A percentile compares a stretch with the other conserved stretches of the same genome.
These are phyloP conservation scores for Chymomyza fuscimana DNA, from an alignment of 2,888 invertebrate species.

Conservation along the genomic window DNA sequence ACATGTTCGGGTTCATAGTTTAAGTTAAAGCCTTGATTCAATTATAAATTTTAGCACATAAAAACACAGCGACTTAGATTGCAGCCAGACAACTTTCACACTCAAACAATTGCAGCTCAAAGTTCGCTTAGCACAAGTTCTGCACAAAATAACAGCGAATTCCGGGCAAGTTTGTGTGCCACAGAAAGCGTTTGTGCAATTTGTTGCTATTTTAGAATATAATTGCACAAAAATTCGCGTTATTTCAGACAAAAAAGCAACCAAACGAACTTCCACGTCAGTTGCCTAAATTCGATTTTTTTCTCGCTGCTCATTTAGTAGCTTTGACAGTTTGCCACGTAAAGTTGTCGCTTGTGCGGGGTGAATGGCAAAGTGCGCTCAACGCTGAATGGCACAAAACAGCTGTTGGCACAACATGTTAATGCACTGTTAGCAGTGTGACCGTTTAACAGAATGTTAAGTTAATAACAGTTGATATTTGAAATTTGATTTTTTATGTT, in stretches of 20 bases:
- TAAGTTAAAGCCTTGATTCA: slow-evolving; percentile 16
- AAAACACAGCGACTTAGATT: slow-evolving; percentile 24
- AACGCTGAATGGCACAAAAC: not conserved
- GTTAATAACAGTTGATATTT: not conserved
- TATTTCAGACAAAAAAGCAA: slow-evolving; percentile 44
- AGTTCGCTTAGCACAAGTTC: slow-evolving; percentile 46
- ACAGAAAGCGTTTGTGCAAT: slow-evolving; percentile 26
- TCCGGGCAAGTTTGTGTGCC: slow-evolving; percentile 23
- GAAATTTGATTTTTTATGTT: not conserved
- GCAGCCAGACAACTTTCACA: slow-evolving; percentile 58
- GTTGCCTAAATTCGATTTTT: slow-evolving; percentile 68
- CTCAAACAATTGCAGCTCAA: slow-evolving; percentile 55
- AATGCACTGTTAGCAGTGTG: not conserved
- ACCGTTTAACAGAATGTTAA: not conserved
- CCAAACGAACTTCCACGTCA: slow-evolving; percentile 76
- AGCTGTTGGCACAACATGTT: slow-evolving; percentile 1
- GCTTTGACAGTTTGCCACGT: slow-evolving; percentile 76
- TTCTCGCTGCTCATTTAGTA: slow-evolving; percentile 49
- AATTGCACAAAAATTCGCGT: slow-evolving; percentile 36
- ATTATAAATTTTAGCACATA: slow-evolving; percentile 36
- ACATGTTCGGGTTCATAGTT: slow-evolving; percentile 76
- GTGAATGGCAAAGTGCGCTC: not conserved
- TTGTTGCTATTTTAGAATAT: slow-evolving; percentile 30
- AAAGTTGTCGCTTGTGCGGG: slow-evolving; percentile 54
- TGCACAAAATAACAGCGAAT: slow-evolving; percentile 15